phyloP scores from a whole-genome alignment of 2,113 vertebrate genomes.

The Actinemys pallida region DNA sequence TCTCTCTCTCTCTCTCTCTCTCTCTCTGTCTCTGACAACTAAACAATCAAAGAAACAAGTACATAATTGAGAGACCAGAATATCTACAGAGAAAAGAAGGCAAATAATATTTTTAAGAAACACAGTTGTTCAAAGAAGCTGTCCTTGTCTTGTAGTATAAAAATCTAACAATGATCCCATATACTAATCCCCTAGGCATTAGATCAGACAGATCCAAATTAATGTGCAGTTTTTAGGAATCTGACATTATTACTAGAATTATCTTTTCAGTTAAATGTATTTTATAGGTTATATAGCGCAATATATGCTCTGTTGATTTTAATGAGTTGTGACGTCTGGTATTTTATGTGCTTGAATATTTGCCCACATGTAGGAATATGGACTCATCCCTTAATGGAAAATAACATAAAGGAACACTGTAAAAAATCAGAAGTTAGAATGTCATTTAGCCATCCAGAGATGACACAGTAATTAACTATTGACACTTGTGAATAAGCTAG shows the following conservation, averaged over 20 bases:
- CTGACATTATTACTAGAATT: slow-evolving; percentile 88
- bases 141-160: slow-evolving; percentile 64
- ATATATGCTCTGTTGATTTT: slow-evolving; percentile 89
- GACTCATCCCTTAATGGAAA: slow-evolving; percentile 87
- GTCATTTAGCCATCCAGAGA: slow-evolving; percentile 99
- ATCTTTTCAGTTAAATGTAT: slow-evolving; percentile 86
- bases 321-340: slow-evolving; percentile 87
- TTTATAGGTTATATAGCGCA: slow-evolving; percentile 85
- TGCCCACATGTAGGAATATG: slow-evolving; percentile 87
- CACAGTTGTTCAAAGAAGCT: neutral
- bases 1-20: neutral
- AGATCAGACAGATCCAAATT: slow-evolving; percentile 79
- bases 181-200: slow-evolving; percentile 58
- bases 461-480: slow-evolving; percentile 99
- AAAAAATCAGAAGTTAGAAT: slow-evolving; percentile 94
- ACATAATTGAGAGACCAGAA: neutral
- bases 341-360: slow-evolving; percentile 89
- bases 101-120: slow-evolving; percentile 37
- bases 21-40: neutral
- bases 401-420: slow-evolving; percentile 83
- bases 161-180: slow-evolving; percentile 79
- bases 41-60: slow-evolving; percentile 42
- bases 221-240: slow-evolving; percentile 85
- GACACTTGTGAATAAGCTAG: slow-evolving; percentile 99
- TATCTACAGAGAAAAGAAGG: neutral